Evolutionary conservation across 2,797 vertebrate species (phyloP), one percentile per base, ranked within the genome.

Genomic region (Poeciliopsis gracilis): DNA sequence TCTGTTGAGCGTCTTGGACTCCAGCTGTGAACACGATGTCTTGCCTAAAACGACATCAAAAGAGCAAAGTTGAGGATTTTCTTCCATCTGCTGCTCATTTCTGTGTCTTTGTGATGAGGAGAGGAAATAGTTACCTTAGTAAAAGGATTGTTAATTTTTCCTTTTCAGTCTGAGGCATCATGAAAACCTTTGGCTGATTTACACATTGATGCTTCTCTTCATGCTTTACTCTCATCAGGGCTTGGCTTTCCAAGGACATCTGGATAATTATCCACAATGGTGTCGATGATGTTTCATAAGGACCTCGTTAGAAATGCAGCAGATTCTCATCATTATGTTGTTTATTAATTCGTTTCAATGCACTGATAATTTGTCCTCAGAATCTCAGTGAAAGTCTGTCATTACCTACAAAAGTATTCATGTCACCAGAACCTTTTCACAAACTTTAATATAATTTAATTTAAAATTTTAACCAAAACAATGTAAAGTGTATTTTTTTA

Each of bases 31-130:
- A 83, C 72, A 78, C 45, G 63, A 83, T 79, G 23, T 82, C 73
- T 77, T 73, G 63, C 77, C 67, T 73, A 75, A 75, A 80, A 84
- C 25, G 49, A 59, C 73, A 61, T 78, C 33, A 81, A 86, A 88
- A 75, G 82, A 66, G 9, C 23, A 8, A 83, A 85, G 43, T 53
- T 45, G 79, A 85, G 85, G 69, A 82, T 80, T 83, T 76, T 89
- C 78, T 73, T 72, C 75, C 93, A 92, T 90, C 91, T 93, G 92
- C 88, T 82, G 80, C 90, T 91, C 86, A 88, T 88, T 87, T 79
- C 73, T 77, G 53, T 43, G 33, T 85, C 88, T 82, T 84, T 69
- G 78, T 72, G 66, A 63, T 55, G 70, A 75, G 81, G 79, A 90
- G 86, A 83, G 87, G 86, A 91, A 91, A 92, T 91, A 59, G 91